These are phyloP conservation scores for Sminthopsis crassicaudata DNA, from an alignment of 2,113 vertebrate genomes.

Conservation along the genomic window DNA sequence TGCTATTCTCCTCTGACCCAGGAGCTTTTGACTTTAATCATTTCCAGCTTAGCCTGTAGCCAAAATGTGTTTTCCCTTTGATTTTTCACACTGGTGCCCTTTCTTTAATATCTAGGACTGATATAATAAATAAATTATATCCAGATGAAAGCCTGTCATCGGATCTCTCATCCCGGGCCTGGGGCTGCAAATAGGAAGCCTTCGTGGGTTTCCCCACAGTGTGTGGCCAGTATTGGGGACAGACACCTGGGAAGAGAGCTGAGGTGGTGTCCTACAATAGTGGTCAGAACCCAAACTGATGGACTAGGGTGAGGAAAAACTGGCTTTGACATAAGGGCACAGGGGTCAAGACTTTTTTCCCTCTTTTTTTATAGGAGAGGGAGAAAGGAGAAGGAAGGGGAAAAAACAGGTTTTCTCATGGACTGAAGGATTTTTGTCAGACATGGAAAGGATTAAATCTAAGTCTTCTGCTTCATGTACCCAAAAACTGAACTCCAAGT, in stretches of 20 bases:
- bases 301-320: constrained; percentile 45
- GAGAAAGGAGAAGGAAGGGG: not conserved
- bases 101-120: constrained; percentile 79
- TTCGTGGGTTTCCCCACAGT: constrained; percentile 53
- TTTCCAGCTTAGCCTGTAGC: constrained; percentile 81
- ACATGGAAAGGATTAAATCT: rapidly evolving
- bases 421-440: constrained; percentile 48
- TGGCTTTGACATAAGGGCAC: constrained; percentile 31
- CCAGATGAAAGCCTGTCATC: constrained; percentile 82
- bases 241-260: constrained; percentile 21
- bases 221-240: constrained; percentile 43
- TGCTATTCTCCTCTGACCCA: constrained; percentile 80
- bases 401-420: not conserved
- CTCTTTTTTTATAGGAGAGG: constrained; percentile 3
- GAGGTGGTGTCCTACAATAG: constrained; percentile 21
- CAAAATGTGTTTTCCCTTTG: constrained; percentile 77
- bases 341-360: constrained; percentile 3
- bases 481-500: not conserved
- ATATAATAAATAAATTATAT: constrained; percentile 83
- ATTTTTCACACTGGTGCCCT: constrained; percentile 80
- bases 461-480: not conserved
- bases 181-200: constrained; percentile 60
- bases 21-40: constrained; percentile 84
- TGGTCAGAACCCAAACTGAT: constrained; percentile 33
- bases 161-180: constrained; percentile 70